Conservation (phyloP, 2,113 vertebrate genomes). For the Alaudala cheleensis region DNA sequence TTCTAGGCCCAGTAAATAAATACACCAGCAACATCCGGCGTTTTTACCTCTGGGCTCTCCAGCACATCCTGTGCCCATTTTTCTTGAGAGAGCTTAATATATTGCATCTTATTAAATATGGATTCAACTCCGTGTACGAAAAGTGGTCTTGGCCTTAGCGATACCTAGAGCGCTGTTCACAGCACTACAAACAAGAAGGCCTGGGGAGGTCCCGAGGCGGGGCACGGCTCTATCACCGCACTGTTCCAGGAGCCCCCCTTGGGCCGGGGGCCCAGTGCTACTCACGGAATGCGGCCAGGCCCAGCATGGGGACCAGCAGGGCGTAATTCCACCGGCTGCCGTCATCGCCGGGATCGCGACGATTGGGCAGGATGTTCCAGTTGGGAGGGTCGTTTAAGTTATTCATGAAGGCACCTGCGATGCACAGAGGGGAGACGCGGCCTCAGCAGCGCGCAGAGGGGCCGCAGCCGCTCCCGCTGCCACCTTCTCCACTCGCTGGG, state of each 20-base stretch:
- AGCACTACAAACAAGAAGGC: rapidly evolving
- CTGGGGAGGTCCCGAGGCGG: rapidly evolving
- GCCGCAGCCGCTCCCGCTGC: background rate
- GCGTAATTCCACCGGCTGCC: conserved; percentile 96
- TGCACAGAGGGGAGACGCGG: background rate
- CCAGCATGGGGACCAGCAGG: conserved; percentile 92
- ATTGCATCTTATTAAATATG: rapidly evolving
- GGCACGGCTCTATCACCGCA: rapidly evolving
- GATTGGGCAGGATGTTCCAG: conserved; percentile 91
- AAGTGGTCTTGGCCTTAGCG: rapidly evolving
- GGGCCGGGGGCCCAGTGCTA: background rate
- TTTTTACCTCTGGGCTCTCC: background rate
- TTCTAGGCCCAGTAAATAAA: background rate
- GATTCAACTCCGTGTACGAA: rapidly evolving
- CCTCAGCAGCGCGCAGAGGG: background rate
- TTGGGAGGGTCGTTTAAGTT: conserved; percentile 92
- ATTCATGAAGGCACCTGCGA: conserved; percentile 84
- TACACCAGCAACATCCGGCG: background rate
- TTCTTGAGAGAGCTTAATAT: background rate
- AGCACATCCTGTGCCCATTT: rapidly evolving
- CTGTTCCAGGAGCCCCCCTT: rapidly evolving
- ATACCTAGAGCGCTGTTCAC: rapidly evolving
- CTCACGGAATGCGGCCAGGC: conserved; percentile 96
- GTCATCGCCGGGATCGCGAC: conserved; percentile 74
- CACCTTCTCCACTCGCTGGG: background rate